Percentiles rank a stretch among this genome's conserved stretches.
Conservation (phyloP, 2,113 vertebrate species). For the Edolisoma coerulescens region DNA sequence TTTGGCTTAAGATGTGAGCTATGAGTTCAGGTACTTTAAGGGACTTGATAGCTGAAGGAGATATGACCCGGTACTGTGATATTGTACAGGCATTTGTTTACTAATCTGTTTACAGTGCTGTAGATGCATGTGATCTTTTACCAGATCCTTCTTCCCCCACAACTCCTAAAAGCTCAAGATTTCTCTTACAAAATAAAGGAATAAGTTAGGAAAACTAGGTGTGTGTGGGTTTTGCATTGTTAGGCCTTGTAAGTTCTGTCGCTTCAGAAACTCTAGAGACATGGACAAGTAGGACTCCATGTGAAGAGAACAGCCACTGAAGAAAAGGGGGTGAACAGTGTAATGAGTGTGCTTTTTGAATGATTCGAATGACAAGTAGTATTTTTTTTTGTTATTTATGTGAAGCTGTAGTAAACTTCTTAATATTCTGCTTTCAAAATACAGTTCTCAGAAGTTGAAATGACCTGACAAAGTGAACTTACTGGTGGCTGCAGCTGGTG, state of each 20-base stretch:
- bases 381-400: background rate
- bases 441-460: background rate
- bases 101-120: background rate
- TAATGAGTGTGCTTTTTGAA: background rate
- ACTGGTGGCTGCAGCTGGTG: background rate
- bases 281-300: background rate
- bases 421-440: background rate
- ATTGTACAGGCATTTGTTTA: background rate
- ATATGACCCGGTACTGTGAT: background rate
- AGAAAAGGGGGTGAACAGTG: background rate
- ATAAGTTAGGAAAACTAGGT: background rate
- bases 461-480: background rate
- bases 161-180: background rate
- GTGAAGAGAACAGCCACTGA: background rate
- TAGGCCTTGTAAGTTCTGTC: background rate
- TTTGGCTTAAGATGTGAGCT: background rate
- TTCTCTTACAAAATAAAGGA: background rate
- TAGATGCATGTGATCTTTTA: background rate
- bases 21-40: background rate
- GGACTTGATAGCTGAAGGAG: background rate
- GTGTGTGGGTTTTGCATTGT: background rate
- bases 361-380: background rate
- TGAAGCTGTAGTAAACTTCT: background rate
- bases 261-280: background rate
- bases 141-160: fast-evolving